Conservation (phyloP, 2,797 vertebrate genomes). For the Hyperoplus immaculatus region DNA sequence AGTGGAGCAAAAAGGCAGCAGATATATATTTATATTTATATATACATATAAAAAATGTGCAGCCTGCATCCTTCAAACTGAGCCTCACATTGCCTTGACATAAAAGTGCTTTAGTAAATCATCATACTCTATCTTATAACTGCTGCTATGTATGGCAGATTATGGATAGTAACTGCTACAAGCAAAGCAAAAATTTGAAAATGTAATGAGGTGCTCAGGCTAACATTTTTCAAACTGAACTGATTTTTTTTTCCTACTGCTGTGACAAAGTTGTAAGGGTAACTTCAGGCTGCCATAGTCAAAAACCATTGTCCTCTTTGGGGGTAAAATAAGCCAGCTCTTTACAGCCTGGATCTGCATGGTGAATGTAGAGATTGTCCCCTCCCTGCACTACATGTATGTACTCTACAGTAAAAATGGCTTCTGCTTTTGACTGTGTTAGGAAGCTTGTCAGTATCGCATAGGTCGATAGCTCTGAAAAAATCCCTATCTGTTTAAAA, state of each 20-base stretch:
- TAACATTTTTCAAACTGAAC: constrained; percentile 37
- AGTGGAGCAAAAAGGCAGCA: constrained; percentile 72
- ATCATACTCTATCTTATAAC: constrained; percentile 36
- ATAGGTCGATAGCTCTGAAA: constrained; percentile 88
- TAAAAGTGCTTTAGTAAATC: constrained; percentile 42
- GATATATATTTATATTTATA: not conserved
- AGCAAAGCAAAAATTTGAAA: constrained; percentile 58
- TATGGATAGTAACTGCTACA: constrained; percentile 55
- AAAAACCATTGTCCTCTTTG: constrained; percentile 62
- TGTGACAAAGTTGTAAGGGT: constrained; percentile 59
- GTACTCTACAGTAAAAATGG: constrained; percentile 56
- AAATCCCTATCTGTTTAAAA: constrained; percentile 79
- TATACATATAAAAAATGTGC: constrained; percentile 41
- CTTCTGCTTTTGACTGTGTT: constrained; percentile 80
- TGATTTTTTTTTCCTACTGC: constrained; percentile 57
- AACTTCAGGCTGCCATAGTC: constrained; percentile 68
- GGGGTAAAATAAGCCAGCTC: constrained; percentile 68
- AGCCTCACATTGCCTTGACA: constrained; percentile 48
- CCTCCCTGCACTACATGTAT: constrained; percentile 50
- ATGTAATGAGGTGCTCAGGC: constrained; percentile 58
- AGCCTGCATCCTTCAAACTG: constrained; percentile 65
- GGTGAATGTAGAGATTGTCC: constrained; percentile 82
- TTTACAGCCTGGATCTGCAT: constrained; percentile 54
- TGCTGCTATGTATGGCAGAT: constrained; percentile 59
- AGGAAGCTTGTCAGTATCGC: constrained; percentile 93